Base-by-base conservation (phyloP, 2,888 invertebrate species). In the Nomada flava region DNA sequence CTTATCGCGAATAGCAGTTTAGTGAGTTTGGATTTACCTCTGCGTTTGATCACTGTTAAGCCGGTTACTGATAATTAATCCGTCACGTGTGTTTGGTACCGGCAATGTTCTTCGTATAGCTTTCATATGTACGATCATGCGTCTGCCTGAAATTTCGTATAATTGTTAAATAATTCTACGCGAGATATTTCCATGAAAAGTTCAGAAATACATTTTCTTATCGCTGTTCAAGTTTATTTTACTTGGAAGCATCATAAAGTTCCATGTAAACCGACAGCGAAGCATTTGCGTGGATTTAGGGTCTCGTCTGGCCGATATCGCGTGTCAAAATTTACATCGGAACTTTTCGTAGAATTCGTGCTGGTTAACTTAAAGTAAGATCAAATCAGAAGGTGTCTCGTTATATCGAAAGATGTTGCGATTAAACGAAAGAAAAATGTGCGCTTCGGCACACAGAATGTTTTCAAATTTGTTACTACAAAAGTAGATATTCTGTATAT, bases 261-360 rank as follows among this genome's bases (percentile, higher is more conserved):
- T 36, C 36, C 36, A 47, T 3, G 47, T 1, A 52, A 59, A 55
- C 9, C 20, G 13, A 11, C 13, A 44, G 47, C 36, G 73, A 76
- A 13, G 29, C 13, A 42, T 53, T 79, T 3, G 69, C 53, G 64
- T 55, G 63, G 15, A 65, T 52, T 26, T 59, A 60, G 65, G 36
- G 18, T n/a, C n/a, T 23, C 18, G 52, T 23, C 26, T 23, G 44
- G 18, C 59, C n/a, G 18, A 60, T 60, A 55, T 79, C 65, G 67
- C 76, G 57, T 67, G 76, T 15, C 62, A 7, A 79, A 79, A 79
- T 63, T 63, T 53, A 55, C 55, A 59, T 74, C 18, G 36, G 50
- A 42, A 60, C 42, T 52, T 53, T 64, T 63, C 64, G 23, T n/a
- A 20, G 23, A 63, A 65, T 47, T 69, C 67, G 67, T 63, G 59